Evolutionary conservation across 2,888 invertebrate species (phyloP).

Genomic region (Epinotia ramella): DNA sequence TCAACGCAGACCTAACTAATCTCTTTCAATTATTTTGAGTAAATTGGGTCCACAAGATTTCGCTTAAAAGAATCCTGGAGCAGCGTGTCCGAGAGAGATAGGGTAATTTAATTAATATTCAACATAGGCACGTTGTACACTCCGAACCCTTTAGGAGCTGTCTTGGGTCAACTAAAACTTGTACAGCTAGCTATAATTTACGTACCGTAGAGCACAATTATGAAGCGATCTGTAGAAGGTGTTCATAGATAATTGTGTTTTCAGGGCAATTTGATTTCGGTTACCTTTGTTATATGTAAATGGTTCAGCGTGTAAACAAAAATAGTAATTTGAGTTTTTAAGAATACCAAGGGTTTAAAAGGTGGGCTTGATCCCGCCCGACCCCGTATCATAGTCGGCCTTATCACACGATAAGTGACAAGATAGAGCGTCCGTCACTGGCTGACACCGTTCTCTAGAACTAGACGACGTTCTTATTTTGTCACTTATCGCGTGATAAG

Average conservation of each 20-base stretch:
- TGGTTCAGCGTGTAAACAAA: neutral
- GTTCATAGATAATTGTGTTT: conserved; percentile 30
- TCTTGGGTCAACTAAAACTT: conserved; percentile 47
- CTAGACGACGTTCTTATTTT: no score
- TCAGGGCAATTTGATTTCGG: neutral
- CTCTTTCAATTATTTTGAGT: conserved; percentile 47
- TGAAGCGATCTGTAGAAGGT: conserved; percentile 27
- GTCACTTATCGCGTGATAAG: no score
- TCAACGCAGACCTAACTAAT: conserved; percentile 44
- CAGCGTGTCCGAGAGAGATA: conserved; percentile 49
- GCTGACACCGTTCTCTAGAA: no score
- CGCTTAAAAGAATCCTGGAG: conserved; percentile 48
- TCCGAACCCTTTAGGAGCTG: conserved; percentile 48
- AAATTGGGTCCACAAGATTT: conserved; percentile 48
- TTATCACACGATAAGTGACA: no score
- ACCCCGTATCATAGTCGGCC: no score
- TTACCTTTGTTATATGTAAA: neutral
- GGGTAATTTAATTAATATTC: conserved; percentile 52
- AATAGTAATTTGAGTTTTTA: neutral
- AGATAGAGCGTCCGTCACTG: no score
- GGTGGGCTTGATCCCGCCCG: no score
- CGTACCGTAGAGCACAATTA: conserved; percentile 21
- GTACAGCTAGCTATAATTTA: conserved; percentile 39
- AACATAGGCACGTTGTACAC: conserved; percentile 45
- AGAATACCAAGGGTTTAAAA: neutral